Conservation (phyloP, 2,113 vertebrate species). For the Elephas maximus region DNA sequence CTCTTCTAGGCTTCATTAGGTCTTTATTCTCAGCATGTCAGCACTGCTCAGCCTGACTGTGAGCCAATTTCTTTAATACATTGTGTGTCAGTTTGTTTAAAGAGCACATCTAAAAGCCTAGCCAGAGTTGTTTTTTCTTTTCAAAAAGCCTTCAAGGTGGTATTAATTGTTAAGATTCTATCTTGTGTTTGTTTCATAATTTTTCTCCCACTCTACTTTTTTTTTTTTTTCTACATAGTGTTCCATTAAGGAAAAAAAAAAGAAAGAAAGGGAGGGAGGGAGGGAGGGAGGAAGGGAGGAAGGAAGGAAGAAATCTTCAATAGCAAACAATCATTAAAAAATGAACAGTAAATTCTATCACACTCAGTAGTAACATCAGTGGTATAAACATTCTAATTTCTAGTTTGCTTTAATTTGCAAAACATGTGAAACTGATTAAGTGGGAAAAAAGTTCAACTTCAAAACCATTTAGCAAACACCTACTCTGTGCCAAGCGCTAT, state of each 20-base stretch:
- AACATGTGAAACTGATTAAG: not conserved
- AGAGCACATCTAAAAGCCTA: not conserved
- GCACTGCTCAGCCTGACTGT: not conserved
- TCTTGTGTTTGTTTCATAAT: not conserved
- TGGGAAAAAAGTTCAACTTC: not conserved
- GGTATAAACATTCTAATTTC: not conserved
- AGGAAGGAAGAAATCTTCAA: not conserved
- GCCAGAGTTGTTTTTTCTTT: not conserved
- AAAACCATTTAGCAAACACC: not conserved
- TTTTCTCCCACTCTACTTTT: not conserved
- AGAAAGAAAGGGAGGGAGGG: too few relatives aligned
- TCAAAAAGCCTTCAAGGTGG: not conserved
- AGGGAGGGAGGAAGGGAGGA: too few relatives aligned
- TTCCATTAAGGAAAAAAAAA: not conserved
- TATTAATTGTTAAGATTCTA: conserved; percentile 16
- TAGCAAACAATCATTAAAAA: not conserved
- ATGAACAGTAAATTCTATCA: not conserved
- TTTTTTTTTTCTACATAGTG: too few relatives aligned
- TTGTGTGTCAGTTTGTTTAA: not conserved
- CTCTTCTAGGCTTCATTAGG: not conserved
- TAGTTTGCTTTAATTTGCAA: not conserved
- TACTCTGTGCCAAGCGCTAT: not conserved
- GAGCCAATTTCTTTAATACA: not conserved
- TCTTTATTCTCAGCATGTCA: not conserved
- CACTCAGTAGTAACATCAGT: not conserved